Percentiles rank a stretch among this genome's conserved stretches.
Conservation (phyloP, 2,888 invertebrate genomes). For the Calliphora vomitoria region DNA sequence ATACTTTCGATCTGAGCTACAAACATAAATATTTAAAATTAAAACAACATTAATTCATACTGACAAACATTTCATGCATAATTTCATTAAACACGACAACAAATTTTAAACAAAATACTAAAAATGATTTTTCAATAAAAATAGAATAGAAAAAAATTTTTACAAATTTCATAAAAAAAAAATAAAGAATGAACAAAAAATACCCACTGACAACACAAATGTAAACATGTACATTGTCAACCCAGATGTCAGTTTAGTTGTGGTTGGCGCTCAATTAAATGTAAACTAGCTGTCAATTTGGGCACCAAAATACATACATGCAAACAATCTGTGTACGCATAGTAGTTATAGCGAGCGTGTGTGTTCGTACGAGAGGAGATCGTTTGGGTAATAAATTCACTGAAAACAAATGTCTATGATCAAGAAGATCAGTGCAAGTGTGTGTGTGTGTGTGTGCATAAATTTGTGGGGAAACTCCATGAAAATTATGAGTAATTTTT, state of each 20-base stretch:
- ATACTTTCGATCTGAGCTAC: neutral
- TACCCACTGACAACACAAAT: constrained; percentile 54
- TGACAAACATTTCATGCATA: constrained; percentile 18
- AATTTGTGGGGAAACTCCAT: constrained; percentile 70
- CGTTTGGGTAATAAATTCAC: constrained; percentile 59
- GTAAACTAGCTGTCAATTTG: constrained; percentile 72
- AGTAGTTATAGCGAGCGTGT: constrained; percentile 35
- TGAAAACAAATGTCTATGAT: constrained; percentile 74
- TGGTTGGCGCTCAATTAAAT: constrained; percentile 73
- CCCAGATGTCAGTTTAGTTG: constrained; percentile 74
- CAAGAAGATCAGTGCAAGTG: constrained; percentile 73
- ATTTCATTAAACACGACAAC: constrained; percentile 21
- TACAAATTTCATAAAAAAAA: constrained; percentile 20
- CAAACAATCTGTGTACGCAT: neutral
- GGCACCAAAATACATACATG: constrained; percentile 40
- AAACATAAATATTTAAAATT: neutral
- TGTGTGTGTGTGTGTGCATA: constrained; percentile 45
- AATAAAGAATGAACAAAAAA: constrained; percentile 1
- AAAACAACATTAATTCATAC: constrained; percentile 5
- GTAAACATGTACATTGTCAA: constrained; percentile 76
- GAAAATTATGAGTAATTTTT: constrained; percentile 81
- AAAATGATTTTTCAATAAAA: constrained; percentile 13
- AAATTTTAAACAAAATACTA: constrained; percentile 7
- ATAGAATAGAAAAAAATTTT: constrained; percentile 9
- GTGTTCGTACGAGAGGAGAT: constrained; percentile 21